Percentiles rank a stretch among this genome's conserved stretches.
Conservation (phyloP, 2,888 invertebrate genomes). For the Microctonus aethiopoides region DNA sequence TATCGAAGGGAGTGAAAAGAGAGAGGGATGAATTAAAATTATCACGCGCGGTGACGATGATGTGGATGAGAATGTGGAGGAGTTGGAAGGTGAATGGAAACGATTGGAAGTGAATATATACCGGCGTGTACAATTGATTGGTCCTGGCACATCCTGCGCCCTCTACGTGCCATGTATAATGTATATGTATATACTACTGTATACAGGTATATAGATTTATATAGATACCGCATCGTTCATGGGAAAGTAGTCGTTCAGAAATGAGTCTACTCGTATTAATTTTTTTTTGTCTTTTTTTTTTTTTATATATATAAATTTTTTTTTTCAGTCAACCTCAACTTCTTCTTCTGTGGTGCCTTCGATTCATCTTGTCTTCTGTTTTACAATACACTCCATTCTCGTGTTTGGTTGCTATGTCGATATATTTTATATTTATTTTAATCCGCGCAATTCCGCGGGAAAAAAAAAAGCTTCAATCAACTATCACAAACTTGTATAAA, state of each 20-base stretch:
- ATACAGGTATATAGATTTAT: no score
- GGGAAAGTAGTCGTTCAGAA: slow-evolving; percentile 62
- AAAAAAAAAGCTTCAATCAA: no score
- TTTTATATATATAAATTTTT: slow-evolving; percentile 6
- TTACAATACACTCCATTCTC: slow-evolving; percentile 9
- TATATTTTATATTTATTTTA: neutral
- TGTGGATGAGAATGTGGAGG: neutral
- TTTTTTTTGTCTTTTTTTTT: slow-evolving; percentile 25
- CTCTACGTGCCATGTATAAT: slow-evolving; percentile 39
- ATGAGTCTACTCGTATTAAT: slow-evolving; percentile 43
- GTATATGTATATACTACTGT: no score
- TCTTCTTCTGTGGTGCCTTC: neutral
- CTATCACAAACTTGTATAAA: neutral
- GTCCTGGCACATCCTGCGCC: slow-evolving; percentile 65
- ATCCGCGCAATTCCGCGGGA: no score
- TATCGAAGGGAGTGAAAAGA: slow-evolving; percentile 32
- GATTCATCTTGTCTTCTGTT: slow-evolving; percentile 15
- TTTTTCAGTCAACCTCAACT: slow-evolving; percentile 17
- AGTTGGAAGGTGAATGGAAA: slow-evolving; percentile 17
- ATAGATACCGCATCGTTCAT: slow-evolving; percentile 48
- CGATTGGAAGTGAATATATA: slow-evolving; percentile 49
- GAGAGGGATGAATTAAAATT: slow-evolving; percentile 29
- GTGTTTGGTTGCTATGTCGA: slow-evolving; percentile 1
- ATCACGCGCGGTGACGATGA: slow-evolving; percentile 8
- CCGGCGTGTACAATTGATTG: slow-evolving; percentile 66